A percentile compares a stretch with the other conserved stretches of the same genome.
Conservation (phyloP, 2,113 vertebrate species). For the Neotoma lepida region DNA sequence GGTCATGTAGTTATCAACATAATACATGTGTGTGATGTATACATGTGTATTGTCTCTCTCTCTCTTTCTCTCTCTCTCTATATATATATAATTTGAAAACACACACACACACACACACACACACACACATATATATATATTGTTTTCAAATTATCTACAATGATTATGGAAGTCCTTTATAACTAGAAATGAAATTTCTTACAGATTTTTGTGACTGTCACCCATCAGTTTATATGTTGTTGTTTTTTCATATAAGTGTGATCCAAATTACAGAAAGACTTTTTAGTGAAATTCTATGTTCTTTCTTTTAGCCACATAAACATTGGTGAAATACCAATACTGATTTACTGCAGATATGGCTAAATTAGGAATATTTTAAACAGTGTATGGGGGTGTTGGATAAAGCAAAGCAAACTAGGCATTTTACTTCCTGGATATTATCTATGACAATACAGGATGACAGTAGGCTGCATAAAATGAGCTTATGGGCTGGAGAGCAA, state of each 20-base stretch:
- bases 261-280: not conserved
- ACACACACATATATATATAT: too few relatives aligned
- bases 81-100: too few relatives aligned
- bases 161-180: not conserved
- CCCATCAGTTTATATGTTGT: not conserved
- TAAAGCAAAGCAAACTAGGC: not conserved
- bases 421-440: constrained; percentile 18
- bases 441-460: not conserved
- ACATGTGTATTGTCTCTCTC: too few relatives aligned
- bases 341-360: not conserved
- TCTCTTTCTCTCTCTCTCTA: too few relatives aligned
- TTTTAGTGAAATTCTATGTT: not conserved
- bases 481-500: constrained; percentile 2
- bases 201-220: not conserved
- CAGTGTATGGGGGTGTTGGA: not conserved
- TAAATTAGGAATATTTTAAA: not conserved
- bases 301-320: not conserved
- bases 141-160: not conserved
- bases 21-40: not conserved
- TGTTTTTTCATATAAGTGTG: not conserved
- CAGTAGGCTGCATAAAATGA: not conserved
- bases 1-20: not conserved
- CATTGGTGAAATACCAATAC: not conserved
- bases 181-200: constrained; percentile 22
- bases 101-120: too few relatives aligned